These are phyloP conservation scores for Burhinus bistriatus DNA, from an alignment of 2,113 vertebrate genomes.

Conservation along the genomic window DNA sequence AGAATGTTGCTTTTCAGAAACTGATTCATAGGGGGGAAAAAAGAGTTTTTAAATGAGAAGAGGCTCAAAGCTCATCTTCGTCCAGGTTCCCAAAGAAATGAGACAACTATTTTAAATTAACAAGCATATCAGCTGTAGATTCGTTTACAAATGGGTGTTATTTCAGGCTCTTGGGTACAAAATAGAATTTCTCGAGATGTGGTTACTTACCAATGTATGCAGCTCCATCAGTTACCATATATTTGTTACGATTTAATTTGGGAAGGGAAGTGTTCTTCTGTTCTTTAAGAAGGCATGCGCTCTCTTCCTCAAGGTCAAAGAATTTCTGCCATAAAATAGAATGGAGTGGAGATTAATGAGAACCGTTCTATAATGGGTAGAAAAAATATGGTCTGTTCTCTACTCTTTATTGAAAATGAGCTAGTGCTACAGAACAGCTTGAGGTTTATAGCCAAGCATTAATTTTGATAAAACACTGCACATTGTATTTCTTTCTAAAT, in stretches of 20 bases:
- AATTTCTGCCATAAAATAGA: conserved; percentile 82
- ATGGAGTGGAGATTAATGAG: background rate
- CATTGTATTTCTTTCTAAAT: background rate
- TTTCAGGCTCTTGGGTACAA: background rate
- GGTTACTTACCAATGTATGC: conserved; percentile 87
- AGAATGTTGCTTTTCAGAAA: background rate
- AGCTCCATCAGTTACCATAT: conserved; percentile 91
- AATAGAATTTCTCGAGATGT: background rate
- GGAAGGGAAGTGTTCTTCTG: conserved; percentile 79
- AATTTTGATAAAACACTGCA: background rate
- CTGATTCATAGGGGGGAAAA: background rate
- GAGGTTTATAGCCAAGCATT: background rate
- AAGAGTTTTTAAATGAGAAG: background rate
- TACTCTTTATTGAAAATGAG: background rate
- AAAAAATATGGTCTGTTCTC: background rate
- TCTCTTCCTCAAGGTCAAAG: conserved; percentile 86
- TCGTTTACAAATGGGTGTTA: background rate
- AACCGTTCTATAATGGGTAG: background rate
- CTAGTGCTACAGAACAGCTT: background rate
- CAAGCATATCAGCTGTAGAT: background rate
- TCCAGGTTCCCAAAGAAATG: background rate
- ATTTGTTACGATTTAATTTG: conserved; percentile 91
- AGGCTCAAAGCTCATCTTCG: background rate
- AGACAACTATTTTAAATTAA: background rate
- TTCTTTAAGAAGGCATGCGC: conserved; percentile 75